phyloP scores from a whole-genome alignment of 2,888 invertebrate species.

The Cosmia pyralina region DNA sequence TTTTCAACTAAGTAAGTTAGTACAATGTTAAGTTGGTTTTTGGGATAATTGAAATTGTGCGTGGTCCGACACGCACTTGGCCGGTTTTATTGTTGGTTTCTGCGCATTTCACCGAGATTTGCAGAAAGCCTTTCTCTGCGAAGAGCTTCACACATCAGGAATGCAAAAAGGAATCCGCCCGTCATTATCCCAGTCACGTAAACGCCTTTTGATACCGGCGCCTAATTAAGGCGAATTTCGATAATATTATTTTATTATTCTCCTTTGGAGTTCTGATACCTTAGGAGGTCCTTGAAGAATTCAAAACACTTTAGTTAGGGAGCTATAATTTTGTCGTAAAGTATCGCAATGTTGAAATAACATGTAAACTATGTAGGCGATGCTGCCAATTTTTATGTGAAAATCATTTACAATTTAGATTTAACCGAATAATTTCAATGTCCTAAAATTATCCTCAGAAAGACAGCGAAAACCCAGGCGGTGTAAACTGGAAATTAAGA shows the following conservation, averaged over 20 bases:
- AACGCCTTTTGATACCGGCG: constrained; percentile 49
- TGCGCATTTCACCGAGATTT: constrained; percentile 5
- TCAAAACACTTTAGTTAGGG: constrained; percentile 32
- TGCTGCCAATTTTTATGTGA: not conserved
- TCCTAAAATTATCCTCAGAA: no score
- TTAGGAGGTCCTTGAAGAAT: constrained; percentile 23
- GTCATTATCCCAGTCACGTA: constrained; percentile 55
- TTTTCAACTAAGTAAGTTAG: no score
- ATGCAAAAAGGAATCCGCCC: constrained; percentile 53
- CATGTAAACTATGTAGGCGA: not conserved
- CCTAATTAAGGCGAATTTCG: constrained; percentile 46
- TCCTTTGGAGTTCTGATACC: constrained; percentile 14
- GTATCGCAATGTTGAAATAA: not conserved
- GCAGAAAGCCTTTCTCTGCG: constrained; percentile 31
- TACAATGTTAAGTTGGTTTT: no score
- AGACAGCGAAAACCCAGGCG: not conserved
- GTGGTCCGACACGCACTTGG: no score
- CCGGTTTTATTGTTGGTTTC: not conserved
- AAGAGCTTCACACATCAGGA: constrained; percentile 41
- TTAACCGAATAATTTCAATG: not conserved
- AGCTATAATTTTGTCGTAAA: constrained; percentile 12
- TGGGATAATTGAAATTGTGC: no score
- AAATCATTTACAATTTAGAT: not conserved
- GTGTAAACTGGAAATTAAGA: not conserved
- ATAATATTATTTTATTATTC: no score